Percentiles rank a stretch among this genome's conserved stretches.
These are phyloP conservation scores for Muscicapa striata DNA, from an alignment of 2,797 vertebrate species.

Conservation along the genomic window DNA sequence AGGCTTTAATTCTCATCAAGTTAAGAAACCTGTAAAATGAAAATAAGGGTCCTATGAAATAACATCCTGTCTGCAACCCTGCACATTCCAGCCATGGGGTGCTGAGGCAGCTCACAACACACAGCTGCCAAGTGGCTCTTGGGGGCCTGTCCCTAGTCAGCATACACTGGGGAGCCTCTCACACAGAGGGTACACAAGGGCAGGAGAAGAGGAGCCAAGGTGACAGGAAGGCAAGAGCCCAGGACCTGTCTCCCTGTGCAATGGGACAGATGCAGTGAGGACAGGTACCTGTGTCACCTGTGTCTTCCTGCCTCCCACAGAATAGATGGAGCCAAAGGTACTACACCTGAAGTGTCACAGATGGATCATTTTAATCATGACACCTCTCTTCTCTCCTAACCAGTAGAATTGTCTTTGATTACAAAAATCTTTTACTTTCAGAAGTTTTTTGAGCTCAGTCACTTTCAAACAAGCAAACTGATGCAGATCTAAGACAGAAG, in stretches of 20 bases:
- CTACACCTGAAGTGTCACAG: neutral
- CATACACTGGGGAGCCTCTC: neutral
- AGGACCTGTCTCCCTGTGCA: accelerated
- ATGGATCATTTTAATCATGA: neutral
- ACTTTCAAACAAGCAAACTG: neutral
- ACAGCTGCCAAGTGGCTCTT: neutral
- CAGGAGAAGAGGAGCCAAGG: neutral
- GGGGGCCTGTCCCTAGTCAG: neutral
- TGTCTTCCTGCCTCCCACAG: accelerated
- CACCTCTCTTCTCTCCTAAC: neutral
- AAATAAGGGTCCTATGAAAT: neutral
- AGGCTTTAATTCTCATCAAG: neutral
- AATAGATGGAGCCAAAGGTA: neutral
- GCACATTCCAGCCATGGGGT: neutral
- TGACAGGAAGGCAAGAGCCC: accelerated
- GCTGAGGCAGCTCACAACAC: neutral
- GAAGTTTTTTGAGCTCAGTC: neutral
- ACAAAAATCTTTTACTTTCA: neutral
- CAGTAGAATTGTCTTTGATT: neutral
- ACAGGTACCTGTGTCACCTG: neutral
- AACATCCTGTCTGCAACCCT: neutral
- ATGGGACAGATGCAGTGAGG: neutral
- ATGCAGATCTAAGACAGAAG: neutral
- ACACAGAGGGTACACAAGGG: neutral
- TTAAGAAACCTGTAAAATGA: neutral